A percentile compares a stretch with the other conserved stretches of the same genome.
These are phyloP conservation scores for Nerophis lumbriciformis DNA, from an alignment of 2,113 vertebrate genomes.

Conservation along the genomic window DNA sequence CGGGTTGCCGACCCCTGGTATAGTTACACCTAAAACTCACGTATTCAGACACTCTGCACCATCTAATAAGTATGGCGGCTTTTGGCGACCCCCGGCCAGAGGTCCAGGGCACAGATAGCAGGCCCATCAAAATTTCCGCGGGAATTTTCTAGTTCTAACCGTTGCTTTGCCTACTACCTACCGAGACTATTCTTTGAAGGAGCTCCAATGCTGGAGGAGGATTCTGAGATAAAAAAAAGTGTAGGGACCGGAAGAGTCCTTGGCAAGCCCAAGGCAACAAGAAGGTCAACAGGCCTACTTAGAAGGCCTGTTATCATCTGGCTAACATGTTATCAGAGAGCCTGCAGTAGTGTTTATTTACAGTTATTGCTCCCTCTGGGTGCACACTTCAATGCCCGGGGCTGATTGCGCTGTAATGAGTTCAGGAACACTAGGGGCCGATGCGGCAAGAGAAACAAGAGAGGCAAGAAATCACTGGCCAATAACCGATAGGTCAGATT, in stretches of 20 bases:
- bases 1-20: too few relatives aligned
- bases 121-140: too few relatives aligned
- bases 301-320: slow-evolving; percentile 83
- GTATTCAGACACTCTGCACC: too few relatives aligned
- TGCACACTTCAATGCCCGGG: slow-evolving; percentile 77
- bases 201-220: slow-evolving; percentile 42
- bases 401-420: slow-evolving; percentile 87
- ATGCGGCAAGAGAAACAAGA: slow-evolving; percentile 57
- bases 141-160: slow-evolving; percentile 26
- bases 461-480: slow-evolving; percentile 69
- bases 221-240: slow-evolving; percentile 82
- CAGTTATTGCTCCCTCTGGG: slow-evolving; percentile 88
- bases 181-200: slow-evolving; percentile 70
- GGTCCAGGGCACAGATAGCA: too few relatives aligned
- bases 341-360: slow-evolving; percentile 86
- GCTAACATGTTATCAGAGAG: slow-evolving; percentile 84
- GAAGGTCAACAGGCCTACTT: slow-evolving; percentile 87
- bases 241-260: slow-evolving; percentile 77
- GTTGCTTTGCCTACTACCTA: slow-evolving; percentile 33
- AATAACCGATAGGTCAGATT: slow-evolving; percentile 68
- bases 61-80: too few relatives aligned
- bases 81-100: too few relatives aligned
- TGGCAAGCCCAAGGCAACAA: slow-evolving; percentile 80
- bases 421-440: slow-evolving; percentile 72
- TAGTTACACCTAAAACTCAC: too few relatives aligned